These are phyloP conservation scores for Oxyura jamaicensis DNA, from an alignment of 2,113 vertebrate species.

Conservation along the genomic window DNA sequence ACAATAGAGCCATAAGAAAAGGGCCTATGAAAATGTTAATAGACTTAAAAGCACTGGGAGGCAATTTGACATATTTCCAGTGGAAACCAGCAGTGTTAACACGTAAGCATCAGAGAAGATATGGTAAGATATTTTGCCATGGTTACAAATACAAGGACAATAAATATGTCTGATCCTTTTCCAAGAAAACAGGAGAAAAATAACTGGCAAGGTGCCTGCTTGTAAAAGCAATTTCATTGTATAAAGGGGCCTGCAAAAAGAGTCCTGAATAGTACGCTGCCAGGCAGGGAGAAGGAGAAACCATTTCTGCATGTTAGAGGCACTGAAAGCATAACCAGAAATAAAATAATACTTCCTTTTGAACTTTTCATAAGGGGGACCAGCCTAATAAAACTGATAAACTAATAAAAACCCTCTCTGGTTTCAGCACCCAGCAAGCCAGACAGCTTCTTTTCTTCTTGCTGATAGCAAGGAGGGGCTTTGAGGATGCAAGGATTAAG, in stretches of 20 bases:
- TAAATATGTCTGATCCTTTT: slow-evolving; percentile 20
- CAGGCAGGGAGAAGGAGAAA: not conserved
- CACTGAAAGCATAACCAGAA: not conserved
- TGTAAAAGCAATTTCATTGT: slow-evolving; percentile 15
- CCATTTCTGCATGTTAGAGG: not conserved
- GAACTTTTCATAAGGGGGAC: not conserved
- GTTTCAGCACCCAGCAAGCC: not conserved
- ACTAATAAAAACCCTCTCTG: not conserved
- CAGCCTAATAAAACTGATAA: not conserved
- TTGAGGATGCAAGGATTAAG: not conserved
- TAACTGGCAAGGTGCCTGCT: slow-evolving; percentile 17
- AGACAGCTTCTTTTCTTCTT: not conserved
- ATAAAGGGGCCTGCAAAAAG: not conserved
- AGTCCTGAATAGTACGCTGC: not conserved
- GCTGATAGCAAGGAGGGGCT: not conserved
- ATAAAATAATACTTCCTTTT: slow-evolving; percentile 2
- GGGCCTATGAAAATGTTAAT: slow-evolving; percentile 46
- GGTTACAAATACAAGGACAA: slow-evolving; percentile 50
- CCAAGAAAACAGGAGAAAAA: slow-evolving; percentile 26
- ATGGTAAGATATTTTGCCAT: slow-evolving; percentile 40
- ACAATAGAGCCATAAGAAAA: not conserved
- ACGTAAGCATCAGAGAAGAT: slow-evolving; percentile 1
- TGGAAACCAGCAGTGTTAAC: not conserved
- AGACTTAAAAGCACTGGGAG: not conserved
- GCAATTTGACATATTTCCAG: slow-evolving; percentile 57